A percentile compares a stretch with the other conserved stretches of the same genome.
Conservation (phyloP, 2,888 invertebrate species). For the Periphyllus acericola region DNA sequence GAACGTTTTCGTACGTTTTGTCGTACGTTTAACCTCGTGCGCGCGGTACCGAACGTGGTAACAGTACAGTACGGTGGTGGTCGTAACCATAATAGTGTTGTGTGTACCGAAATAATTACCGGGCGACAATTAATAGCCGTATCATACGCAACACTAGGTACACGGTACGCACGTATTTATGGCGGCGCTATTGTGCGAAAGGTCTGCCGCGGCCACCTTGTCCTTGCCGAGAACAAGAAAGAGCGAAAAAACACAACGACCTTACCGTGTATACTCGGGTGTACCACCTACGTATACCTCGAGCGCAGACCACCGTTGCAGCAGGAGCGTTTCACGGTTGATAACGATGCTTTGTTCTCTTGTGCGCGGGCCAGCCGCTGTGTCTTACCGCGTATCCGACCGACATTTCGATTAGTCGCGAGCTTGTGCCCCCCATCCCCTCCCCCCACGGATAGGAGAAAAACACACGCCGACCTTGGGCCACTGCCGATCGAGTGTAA, state of each 20-base stretch:
- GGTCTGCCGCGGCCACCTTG: slow-evolving; percentile 32
- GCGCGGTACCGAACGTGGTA: neutral
- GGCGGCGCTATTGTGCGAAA: slow-evolving; percentile 10
- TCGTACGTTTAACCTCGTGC: slow-evolving; percentile 35
- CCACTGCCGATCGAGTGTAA: too few relatives aligned
- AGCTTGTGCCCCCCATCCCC: too few relatives aligned
- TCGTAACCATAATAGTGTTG: neutral
- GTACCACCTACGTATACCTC: too few relatives aligned
- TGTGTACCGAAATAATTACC: slow-evolving; percentile 48
- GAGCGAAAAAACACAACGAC: slow-evolving; percentile 13
- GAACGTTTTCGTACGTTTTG: neutral
- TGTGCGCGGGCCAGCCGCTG: too few relatives aligned
- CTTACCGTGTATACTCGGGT: too few relatives aligned
- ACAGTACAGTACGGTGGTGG: neutral
- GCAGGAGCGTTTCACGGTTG: slow-evolving; percentile 33
- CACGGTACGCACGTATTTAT: neutral
- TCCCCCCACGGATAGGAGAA: too few relatives aligned
- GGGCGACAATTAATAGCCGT: slow-evolving; percentile 37
- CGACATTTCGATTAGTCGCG: neutral
- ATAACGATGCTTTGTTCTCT: slow-evolving; percentile 11
- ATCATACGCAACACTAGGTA: neutral
- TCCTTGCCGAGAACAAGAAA: slow-evolving; percentile 25
- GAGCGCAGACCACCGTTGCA: neutral
- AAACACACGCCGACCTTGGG: too few relatives aligned
- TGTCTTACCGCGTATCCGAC: neutral